A percentile compares a stretch with the other conserved stretches of the same genome.
phyloP scores from a whole-genome alignment of 2,797 vertebrate genomes.

The Schizopygopsis malacanthus region DNA sequence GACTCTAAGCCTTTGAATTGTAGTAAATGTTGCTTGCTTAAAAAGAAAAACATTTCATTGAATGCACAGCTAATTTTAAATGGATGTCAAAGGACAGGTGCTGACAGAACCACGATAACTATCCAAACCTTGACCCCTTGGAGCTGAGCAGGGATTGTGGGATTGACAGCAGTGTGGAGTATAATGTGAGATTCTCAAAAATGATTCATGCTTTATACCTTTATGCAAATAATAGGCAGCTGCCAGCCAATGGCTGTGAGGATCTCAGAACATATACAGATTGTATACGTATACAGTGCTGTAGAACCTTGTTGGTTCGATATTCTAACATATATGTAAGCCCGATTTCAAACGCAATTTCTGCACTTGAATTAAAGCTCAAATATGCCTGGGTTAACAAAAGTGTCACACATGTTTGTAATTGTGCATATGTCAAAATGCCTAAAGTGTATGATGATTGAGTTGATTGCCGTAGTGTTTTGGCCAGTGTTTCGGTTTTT shows the following conservation, averaged over 20 bases:
- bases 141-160: not conserved
- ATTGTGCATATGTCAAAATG: not conserved
- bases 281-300: not conserved
- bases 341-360: not conserved
- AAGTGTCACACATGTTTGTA: not conserved
- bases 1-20: not conserved
- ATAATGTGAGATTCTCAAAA: not conserved
- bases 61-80: not conserved
- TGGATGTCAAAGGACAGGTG: not conserved
- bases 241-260: not conserved
- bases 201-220: not conserved
- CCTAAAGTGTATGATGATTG: not conserved
- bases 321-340: not conserved
- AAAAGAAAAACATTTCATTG: not conserved
- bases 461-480: not conserved
- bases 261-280: not conserved
- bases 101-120: not conserved
- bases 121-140: not conserved
- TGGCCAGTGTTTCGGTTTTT: not conserved
- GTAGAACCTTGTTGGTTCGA: not conserved
- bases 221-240: conserved; percentile 6
- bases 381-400: not conserved
- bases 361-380: not conserved
- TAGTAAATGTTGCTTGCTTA: not conserved
- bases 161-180: not conserved